These are phyloP conservation scores for Hypercompe scribonia DNA, from an alignment of 2,888 invertebrate genomes.

Conservation along the genomic window DNA sequence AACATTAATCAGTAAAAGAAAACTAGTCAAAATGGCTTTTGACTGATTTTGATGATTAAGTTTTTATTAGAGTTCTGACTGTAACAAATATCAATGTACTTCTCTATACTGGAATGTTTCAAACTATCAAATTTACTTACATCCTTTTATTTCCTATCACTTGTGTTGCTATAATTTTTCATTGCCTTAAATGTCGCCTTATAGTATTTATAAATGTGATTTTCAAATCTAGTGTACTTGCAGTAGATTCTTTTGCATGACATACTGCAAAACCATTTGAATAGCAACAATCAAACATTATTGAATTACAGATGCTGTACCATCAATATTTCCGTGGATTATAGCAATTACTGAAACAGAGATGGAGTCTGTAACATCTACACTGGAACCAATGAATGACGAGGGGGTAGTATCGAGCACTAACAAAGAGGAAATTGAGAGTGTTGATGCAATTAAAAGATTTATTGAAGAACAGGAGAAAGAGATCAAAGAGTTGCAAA, in stretches of 20 bases:
- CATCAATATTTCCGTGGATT: conserved; percentile 90
- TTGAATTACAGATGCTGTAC: conserved; percentile 87
- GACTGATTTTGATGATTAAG: too few relatives aligned
- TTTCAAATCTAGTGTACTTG: conserved; percentile 30
- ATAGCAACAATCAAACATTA: background rate
- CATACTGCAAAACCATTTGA: background rate
- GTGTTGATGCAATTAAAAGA: conserved; percentile 76
- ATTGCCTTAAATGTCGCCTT: conserved; percentile 21
- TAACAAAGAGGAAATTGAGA: conserved; percentile 71
- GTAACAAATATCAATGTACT: conserved; percentile 1
- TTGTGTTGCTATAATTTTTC: conserved; percentile 33
- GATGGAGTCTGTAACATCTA: conserved; percentile 49
- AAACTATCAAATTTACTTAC: background rate
- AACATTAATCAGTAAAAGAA: too few relatives aligned
- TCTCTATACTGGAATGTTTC: background rate
- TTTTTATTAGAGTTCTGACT: too few relatives aligned
- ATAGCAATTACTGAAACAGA: conserved; percentile 50
- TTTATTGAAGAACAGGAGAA: conserved; percentile 75
- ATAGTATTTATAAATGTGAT: conserved; percentile 16
- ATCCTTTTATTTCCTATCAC: conserved; percentile 28
- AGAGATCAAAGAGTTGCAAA: conserved; percentile 55
- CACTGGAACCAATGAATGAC: conserved; percentile 16
- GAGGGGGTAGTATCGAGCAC: conserved; percentile 46
- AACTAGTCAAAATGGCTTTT: too few relatives aligned
- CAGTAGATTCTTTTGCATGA: conserved; percentile 47